Base-by-base conservation (phyloP, 2,113 vertebrate genomes). In the Chroicocephalus ridibundus region DNA sequence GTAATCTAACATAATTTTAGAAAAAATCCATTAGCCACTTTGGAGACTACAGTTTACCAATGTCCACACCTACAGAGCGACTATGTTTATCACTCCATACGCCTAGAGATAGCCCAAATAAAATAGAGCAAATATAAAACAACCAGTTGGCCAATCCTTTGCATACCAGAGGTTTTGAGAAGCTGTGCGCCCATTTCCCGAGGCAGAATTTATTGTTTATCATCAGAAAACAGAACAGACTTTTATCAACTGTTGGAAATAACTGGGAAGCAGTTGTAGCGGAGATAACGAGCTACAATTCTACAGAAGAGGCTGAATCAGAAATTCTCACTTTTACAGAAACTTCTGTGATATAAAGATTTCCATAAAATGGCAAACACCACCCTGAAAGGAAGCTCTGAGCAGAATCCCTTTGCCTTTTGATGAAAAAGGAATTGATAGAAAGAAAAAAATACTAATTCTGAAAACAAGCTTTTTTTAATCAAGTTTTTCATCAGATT, bases 221-320 rank as follows among this genome's bases (percentile, higher is more conserved):
- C 70, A 76, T 57, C 9, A 38, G 61, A 87, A 96, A 93, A 94
- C 36, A 95, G 80, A 87, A 57, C 44, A 79, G 65, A 65, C 16
- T 85, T 94, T 91, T 92, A 82, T 85, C 77, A 82, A 18, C 52
- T 57, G n/a, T 31, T 65, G 44, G 61, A 92, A 96, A 84, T 62
- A 79, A 75, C 61, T 71, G 32, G 36, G 46, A 89, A 92, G 44
- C 5, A 75, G 15, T 44, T 88, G 25, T 79, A 61, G 76, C 4
- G 11, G 74, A 94, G 83, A 79, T 79, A 78, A 86, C 1, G 1
- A 78, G 42, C 15, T 68, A 47, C 32, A 49, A 55, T 77, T 93
- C 20, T 40, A 82, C 5, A 86, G n/a, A 47, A 70, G 60, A 80
- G 32, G 26, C 13, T 36, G n/a, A 83, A 55, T 70, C 51, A 78